phyloP scores from a whole-genome alignment of 1,140 invertebrate species.

The Apocrypta bakeri region DNA sequence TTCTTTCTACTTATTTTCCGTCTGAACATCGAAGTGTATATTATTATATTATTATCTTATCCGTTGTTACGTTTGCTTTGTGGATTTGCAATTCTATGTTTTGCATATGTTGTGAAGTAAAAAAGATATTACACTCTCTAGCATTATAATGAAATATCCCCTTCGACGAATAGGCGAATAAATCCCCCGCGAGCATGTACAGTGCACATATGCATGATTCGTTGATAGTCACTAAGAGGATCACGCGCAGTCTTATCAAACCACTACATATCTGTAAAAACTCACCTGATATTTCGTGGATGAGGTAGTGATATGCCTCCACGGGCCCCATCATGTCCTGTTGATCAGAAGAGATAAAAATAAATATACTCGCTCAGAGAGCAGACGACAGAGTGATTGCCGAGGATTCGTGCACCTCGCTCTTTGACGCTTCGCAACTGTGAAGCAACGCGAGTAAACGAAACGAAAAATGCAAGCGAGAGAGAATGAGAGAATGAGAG shows the following conservation, averaged over 20 bases:
- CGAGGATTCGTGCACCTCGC: not conserved
- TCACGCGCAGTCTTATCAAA: not conserved
- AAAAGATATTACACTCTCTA: too few species aligned
- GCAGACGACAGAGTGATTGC: not conserved
- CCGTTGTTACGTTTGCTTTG: too few species aligned
- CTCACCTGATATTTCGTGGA: slow-evolving; percentile 66
- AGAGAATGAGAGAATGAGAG: not conserved
- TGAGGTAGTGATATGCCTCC: slow-evolving; percentile 64
- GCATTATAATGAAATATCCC: too few species aligned
- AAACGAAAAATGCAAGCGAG: not conserved
- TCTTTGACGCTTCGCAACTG: not conserved
- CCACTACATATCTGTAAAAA: not conserved
- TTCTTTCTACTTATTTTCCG: too few species aligned
- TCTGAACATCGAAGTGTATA: too few species aligned
- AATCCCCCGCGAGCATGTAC: not conserved
- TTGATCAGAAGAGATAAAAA: slow-evolving; percentile 42
- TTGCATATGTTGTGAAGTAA: too few species aligned
- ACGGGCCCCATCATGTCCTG: slow-evolving; percentile 63
- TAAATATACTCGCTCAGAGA: slow-evolving; percentile 19
- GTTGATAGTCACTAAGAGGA: slow-evolving; percentile 18
- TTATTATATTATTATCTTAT: too few species aligned
- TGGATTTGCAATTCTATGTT: too few species aligned
- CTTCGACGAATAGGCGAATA: too few species aligned
- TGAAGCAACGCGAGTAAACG: not conserved
- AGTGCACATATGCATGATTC: not conserved